Evolutionary conservation across 2,888 invertebrate genomes (phyloP), one percentile per base, ranked within the genome.

Genomic region (Cerceris ruficornis): DNA sequence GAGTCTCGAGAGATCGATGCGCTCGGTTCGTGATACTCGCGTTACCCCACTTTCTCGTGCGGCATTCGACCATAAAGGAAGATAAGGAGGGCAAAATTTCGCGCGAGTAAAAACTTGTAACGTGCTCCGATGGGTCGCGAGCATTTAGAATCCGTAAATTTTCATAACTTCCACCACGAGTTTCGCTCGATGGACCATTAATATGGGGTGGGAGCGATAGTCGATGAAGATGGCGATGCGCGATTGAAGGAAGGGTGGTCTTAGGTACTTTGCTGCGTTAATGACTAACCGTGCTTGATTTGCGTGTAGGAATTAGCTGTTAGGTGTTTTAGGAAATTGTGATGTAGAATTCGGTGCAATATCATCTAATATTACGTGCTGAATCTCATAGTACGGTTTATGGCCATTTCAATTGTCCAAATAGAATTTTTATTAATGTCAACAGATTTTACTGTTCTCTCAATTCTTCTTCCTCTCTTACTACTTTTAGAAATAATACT

Each of bases 121-220:
- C 78, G 65, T 28, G 75, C 77, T 46, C 64, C 61, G 61, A 61
- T 50, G 77, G 70, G 80, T 67, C 71, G 77, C 73, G 69, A 66
- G 81, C 86, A 86, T 88, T 87, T 88, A 86, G 86, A 88, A 88
- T 86, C 84, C 86, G 87, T 89, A 89, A 88, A 88, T 88, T 88
- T 88, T 87, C 85, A 85, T 85, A 85, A 87, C 80, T 78, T 64
- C 58, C 64, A 74, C 75, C 61, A 43, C 68, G 75, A 84, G 76
- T 80, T 83, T 73, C 66, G 59, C 49, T 69, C n/a, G 52, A 28
- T 41, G 61, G 69, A 62, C 71, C 81, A 73, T 81, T 80, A 84
- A 72, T 73, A 67, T 28, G 69, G 66, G 62, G 58, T 14, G 13
- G 41, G 58, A 60, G 54, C 60, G 57, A 17, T 59, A 50, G 69